A percentile compares a stretch with the other conserved stretches of the same genome.
These are phyloP conservation scores for Sciurus carolinensis DNA, from an alignment of 2,797 vertebrate species.

Conservation along the genomic window DNA sequence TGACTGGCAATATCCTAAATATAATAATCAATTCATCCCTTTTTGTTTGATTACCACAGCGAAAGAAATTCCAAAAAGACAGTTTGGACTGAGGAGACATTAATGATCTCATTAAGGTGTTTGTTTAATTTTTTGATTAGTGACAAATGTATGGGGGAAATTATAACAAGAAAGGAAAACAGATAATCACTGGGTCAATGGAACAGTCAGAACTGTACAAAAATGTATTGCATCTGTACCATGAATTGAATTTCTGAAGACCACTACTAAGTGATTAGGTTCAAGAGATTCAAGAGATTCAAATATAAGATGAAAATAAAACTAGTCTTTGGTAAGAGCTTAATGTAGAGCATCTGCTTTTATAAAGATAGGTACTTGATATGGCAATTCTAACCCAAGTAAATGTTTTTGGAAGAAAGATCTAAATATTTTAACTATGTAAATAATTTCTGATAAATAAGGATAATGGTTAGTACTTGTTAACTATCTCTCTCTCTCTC, in stretches of 20 bases:
- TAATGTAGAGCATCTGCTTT: slow-evolving; percentile 40
- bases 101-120: not conserved
- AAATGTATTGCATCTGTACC: not conserved
- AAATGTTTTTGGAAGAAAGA: slow-evolving; percentile 3
- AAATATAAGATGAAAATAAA: slow-evolving; percentile 22
- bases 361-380: not conserved
- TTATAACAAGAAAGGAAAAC: not conserved
- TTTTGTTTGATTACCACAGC: slow-evolving; percentile 41
- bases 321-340: not conserved
- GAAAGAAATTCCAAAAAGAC: not conserved
- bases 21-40: not conserved
- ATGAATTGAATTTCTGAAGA: slow-evolving; percentile 38
- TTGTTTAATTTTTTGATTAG: not conserved
- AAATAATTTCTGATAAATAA: not conserved
- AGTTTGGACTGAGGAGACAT: not conserved
- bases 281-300: not conserved
- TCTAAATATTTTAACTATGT: slow-evolving; percentile 1
- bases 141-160: slow-evolving; percentile 21
- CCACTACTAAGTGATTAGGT: not conserved
- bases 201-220: slow-evolving; percentile 13
- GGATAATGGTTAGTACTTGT: not conserved
- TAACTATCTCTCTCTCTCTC: not conserved
- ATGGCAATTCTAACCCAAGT: slow-evolving; percentile 32
- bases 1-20: not conserved
- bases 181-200: not conserved